Percentiles rank a stretch among this genome's conserved stretches.
phyloP scores from a whole-genome alignment of 2,888 invertebrate genomes.

The Mythimna loreyi region DNA sequence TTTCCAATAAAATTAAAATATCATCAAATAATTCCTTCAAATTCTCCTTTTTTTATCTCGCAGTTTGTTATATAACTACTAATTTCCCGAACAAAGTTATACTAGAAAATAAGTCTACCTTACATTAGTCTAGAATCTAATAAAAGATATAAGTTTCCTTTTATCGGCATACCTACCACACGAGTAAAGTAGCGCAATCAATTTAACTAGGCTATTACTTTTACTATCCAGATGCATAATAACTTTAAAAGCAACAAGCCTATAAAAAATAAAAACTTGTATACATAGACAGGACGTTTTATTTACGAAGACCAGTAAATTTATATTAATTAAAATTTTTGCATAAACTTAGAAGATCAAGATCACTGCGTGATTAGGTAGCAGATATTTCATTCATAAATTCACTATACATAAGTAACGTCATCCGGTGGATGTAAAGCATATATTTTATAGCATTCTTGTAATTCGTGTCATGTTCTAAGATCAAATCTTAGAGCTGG shows the following conservation, averaged over 20 bases:
- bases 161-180: too few species aligned
- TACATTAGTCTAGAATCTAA: too few species aligned
- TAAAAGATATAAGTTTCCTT: too few species aligned
- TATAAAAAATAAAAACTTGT: neutral
- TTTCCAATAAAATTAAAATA: too few species aligned
- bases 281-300: neutral
- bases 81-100: too few species aligned
- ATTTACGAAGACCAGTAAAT: neutral
- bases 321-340: slow-evolving; percentile 1
- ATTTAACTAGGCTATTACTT: too few species aligned
- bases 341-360: neutral
- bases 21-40: too few species aligned
- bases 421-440: slow-evolving; percentile 12
- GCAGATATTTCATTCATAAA: slow-evolving; percentile 10
- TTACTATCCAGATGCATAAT: neutral
- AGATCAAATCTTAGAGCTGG: neutral
- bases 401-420: slow-evolving; percentile 8
- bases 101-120: too few species aligned
- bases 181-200: too few species aligned
- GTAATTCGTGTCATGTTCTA: neutral
- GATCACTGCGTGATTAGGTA: slow-evolving; percentile 3
- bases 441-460: slow-evolving; percentile 5
- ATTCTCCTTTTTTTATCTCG: too few species aligned
- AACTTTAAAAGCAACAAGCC: neutral
- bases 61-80: too few species aligned